Evolutionary conservation across 2,113 vertebrate species (phyloP), one percentile per base, ranked within the genome.

Genomic region (Otis tarda): DNA sequence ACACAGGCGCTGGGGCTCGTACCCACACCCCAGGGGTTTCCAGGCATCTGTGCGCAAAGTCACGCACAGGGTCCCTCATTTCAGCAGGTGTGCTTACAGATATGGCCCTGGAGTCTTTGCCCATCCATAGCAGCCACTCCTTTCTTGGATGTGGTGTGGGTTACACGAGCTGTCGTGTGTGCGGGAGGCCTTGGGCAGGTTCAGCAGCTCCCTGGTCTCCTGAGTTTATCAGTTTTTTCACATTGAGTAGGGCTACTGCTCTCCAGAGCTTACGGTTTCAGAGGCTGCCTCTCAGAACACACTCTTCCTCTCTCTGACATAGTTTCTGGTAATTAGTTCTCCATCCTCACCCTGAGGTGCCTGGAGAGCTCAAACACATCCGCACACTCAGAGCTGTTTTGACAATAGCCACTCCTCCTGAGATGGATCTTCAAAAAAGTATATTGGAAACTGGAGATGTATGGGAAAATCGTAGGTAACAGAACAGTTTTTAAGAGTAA

Each of bases 161-260:
- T 43, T 52, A 43, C 19, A 4, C 0, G 1, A 5, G 14, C 15
- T 2, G 0, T 20, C 4, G 1, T 21, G 14, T 41, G 14, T 21
- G 20, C 55, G 74, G 69, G 55, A 61, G 14, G 50, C 30, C 35
- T 52, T 2, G 4, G 63, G 33, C 11, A n/a, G 10, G 30, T 39
- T 60, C 49, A 43, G 63, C 50, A 52, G 19, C 25, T 17, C 20
- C 79, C 52, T 25, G 12, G 27, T 61, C 4, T 3, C n/a, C 19
- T 14, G 16, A 31, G 8, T 3, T 65, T 39, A n/a, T 7, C 21
- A 10, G 5, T 4, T 73, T 31, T 50, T 64, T 4, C 50, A 49
- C 19, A 28, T 41, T 50, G 53, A 33, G 25, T 8, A 59, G 30
- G 24, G 14, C 8, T 67, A 8, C 9, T n/a, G 27, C 5, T 30